phyloP scores from a whole-genome alignment of 2,113 vertebrate species.

The Ctenodactylus gundi region DNA sequence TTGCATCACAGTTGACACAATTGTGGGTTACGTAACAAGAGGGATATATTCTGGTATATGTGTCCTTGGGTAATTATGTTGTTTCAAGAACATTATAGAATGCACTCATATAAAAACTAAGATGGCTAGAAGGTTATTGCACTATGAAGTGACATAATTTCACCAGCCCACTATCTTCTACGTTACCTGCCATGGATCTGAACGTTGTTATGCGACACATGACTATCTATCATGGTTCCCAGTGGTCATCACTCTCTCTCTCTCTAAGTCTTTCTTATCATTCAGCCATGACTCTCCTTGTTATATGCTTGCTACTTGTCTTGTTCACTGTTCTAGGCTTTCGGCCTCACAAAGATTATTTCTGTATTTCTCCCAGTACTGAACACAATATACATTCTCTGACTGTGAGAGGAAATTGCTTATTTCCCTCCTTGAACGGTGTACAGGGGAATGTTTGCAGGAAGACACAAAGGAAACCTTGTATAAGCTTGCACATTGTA shows the following conservation, averaged over 20 bases:
- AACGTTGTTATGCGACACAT: not conserved
- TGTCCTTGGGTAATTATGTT: not conserved
- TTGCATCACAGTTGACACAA: not conserved
- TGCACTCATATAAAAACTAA: not conserved
- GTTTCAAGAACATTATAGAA: not conserved
- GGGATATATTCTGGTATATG: not conserved
- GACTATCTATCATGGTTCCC: not conserved
- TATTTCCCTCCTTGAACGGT: not conserved
- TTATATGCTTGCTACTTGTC: not conserved
- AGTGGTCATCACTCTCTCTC: not conserved
- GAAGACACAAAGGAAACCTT: not conserved
- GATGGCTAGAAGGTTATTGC: not conserved
- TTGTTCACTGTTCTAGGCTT: not conserved
- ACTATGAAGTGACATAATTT: not conserved
- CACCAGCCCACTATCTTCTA: too few species aligned
- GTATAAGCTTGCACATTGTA: not conserved
- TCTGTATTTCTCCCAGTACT: not conserved
- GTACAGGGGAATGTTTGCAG: not conserved
- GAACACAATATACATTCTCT: not conserved
- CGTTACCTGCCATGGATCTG: too few species aligned
- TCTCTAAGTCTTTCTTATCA: not conserved
- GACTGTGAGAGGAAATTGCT: not conserved
- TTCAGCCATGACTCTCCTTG: not conserved
- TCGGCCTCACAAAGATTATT: not conserved
- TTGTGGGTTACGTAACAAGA: not conserved